phyloP scores from a whole-genome alignment of 2,113 vertebrate genomes.

The Melanocharis versteri region DNA sequence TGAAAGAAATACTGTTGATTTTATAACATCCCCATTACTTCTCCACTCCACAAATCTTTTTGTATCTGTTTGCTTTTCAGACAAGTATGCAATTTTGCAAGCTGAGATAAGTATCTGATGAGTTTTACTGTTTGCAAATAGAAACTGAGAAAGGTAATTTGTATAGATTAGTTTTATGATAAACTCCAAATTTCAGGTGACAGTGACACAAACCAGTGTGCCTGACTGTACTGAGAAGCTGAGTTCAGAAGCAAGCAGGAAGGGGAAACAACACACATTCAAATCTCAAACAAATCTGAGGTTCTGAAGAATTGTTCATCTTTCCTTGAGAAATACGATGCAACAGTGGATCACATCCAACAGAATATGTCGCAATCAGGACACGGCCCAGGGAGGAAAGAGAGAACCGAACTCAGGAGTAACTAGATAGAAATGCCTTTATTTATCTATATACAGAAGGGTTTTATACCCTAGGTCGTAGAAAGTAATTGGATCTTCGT shows the following conservation, averaged over 20 bases:
- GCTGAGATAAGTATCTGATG: background rate
- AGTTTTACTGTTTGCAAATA: background rate
- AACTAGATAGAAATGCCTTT: too few species aligned
- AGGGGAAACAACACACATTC: background rate
- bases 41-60: background rate
- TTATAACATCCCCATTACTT: background rate
- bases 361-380: too few species aligned
- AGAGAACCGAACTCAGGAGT: too few species aligned
- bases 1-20: background rate
- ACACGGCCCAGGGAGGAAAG: too few species aligned
- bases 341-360: background rate
- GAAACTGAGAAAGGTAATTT: background rate
- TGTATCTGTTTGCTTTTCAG: background rate
- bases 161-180: background rate
- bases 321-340: background rate
- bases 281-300: background rate
- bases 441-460: too few species aligned
- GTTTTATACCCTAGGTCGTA: too few species aligned
- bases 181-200: background rate
- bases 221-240: background rate
- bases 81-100: background rate
- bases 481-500: too few species aligned
- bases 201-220: background rate
- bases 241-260: background rate
- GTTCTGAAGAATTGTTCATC: background rate